These are phyloP conservation scores for Bombus balteatus DNA, from an alignment of 1,140 invertebrate genomes.

Conservation along the genomic window DNA sequence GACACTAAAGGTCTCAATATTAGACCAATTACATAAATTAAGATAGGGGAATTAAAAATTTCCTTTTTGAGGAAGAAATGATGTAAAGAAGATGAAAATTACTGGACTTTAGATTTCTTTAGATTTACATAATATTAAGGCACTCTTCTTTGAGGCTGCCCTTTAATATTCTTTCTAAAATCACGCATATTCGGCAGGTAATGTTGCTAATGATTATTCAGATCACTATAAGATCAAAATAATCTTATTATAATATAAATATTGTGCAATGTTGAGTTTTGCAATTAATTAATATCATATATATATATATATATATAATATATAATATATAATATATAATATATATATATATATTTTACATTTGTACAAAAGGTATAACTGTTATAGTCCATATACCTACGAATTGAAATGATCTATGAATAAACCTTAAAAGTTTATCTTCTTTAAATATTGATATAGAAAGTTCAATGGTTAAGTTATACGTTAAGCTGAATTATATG, in stretches of 20 bases:
- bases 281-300: conserved; percentile 9
- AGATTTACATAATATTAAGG: conserved; percentile 53
- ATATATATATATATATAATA: conserved; percentile 20
- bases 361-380: conserved; percentile 25
- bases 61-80: neutral
- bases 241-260: conserved; percentile 32
- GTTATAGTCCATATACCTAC: neutral
- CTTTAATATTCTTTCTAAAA: conserved; percentile 37
- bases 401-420: too few relatives aligned
- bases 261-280: conserved; percentile 36
- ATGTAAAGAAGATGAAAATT: neutral
- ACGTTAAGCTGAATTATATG: neutral
- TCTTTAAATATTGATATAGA: neutral
- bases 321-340: too few relatives aligned
- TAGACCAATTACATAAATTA: neutral
- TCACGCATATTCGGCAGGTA: conserved; percentile 32
- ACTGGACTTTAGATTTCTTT: neutral
- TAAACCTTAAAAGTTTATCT: too few relatives aligned
- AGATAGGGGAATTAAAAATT: neutral
- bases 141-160: conserved; percentile 57
- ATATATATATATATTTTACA: conserved; percentile 21
- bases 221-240: neutral
- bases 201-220: conserved; percentile 27
- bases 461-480: conserved; percentile 1
- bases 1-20: too few relatives aligned